phyloP scores from a whole-genome alignment of 2,797 vertebrate genomes.

The Myotis findleyi region DNA sequence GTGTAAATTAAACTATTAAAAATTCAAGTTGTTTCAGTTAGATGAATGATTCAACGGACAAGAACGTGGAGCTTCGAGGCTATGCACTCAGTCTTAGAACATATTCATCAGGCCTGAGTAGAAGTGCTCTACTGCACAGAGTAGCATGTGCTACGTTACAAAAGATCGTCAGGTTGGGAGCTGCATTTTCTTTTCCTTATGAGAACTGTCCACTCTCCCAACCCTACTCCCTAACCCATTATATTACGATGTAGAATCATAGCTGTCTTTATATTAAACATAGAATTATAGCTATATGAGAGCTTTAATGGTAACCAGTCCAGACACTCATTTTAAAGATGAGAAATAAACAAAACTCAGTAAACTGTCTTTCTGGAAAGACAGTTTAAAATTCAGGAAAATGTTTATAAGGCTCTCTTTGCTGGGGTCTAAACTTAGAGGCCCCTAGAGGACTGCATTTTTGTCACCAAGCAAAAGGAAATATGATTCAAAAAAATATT shows the following conservation, averaged over 20 bases:
- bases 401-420: background rate
- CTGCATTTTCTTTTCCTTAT: background rate
- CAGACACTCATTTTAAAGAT: background rate
- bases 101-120: background rate
- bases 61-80: background rate
- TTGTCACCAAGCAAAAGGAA: conserved; percentile 26
- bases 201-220: background rate
- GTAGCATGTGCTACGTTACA: background rate
- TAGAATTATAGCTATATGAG: background rate
- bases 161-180: background rate
- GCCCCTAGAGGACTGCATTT: background rate
- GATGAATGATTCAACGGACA: background rate
- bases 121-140: background rate
- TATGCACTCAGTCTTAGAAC: background rate
- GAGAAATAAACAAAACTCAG: conserved; percentile 34
- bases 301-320: background rate
- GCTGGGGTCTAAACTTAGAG: background rate
- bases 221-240: background rate
- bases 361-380: background rate
- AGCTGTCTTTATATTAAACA: background rate
- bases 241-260: background rate
- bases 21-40: background rate
- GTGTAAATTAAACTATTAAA: background rate
- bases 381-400: background rate
- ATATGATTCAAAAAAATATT: background rate